These are phyloP conservation scores for Brassicogethes aeneus DNA, from an alignment of 2,888 invertebrate genomes.

Conservation along the genomic window DNA sequence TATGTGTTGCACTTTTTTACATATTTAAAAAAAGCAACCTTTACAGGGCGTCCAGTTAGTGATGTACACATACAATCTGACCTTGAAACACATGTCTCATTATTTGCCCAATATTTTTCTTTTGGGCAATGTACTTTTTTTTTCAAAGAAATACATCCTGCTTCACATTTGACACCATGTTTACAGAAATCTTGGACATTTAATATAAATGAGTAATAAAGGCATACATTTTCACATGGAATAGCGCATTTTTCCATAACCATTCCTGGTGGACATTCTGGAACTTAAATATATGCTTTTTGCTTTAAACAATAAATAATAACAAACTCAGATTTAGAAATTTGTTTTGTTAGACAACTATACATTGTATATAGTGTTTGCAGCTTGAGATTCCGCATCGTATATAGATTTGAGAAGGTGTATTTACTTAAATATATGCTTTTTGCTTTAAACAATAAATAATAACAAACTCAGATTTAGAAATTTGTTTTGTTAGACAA, in stretches of 20 bases:
- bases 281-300: no score
- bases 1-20: no score
- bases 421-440: no score
- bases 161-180: conserved; percentile 38
- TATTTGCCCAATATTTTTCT: conserved; percentile 62
- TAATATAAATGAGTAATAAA: conserved; percentile 48
- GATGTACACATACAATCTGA: conserved; percentile 71
- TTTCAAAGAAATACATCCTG: conserved; percentile 30
- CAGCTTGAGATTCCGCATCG: no score
- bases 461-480: conserved; percentile 1
- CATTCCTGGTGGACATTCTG: conserved; percentile 41
- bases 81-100: conserved; percentile 58
- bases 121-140: conserved; percentile 43
- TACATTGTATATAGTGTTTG: no score
- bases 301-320: conserved; percentile 7
- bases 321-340: not conserved
- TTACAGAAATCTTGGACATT: conserved; percentile 39
- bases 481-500: not conserved
- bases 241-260: conserved; percentile 62
- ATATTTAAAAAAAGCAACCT: no score
- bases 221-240: conserved; percentile 62
- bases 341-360: no score
- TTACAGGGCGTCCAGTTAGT: conserved; percentile 52
- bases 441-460: conserved; percentile 8
- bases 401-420: no score